phyloP scores from a whole-genome alignment of 1,140 invertebrate species.

The Belonocnema kinseyi region DNA sequence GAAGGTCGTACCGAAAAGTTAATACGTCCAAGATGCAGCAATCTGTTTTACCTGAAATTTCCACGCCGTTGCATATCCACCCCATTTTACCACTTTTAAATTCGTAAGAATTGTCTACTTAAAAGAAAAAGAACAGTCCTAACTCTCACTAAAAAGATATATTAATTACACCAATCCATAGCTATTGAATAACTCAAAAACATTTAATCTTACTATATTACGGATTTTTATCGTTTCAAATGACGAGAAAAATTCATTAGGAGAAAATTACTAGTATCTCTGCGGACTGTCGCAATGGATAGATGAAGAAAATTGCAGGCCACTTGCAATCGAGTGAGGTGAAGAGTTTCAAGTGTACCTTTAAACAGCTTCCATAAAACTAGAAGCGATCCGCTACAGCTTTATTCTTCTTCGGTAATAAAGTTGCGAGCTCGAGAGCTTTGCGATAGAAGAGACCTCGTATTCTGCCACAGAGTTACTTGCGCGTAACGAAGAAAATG shows the following conservation, averaged over 20 bases:
- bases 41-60: slow-evolving; percentile 35
- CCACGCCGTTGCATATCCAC: slow-evolving; percentile 37
- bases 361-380: slow-evolving; percentile 29
- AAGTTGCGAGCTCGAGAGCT: slow-evolving; percentile 20
- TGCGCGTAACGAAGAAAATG: slow-evolving; percentile 28
- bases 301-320: slow-evolving; percentile 17
- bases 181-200: too few relatives aligned
- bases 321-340: slow-evolving; percentile 24
- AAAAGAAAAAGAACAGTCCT: too few relatives aligned
- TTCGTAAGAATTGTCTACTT: slow-evolving; percentile 10
- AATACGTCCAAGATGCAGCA: slow-evolving; percentile 30
- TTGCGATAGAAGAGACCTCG: slow-evolving; percentile 27
- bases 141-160: too few relatives aligned
- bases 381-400: slow-evolving; percentile 30
- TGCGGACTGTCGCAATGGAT: not conserved
- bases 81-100: slow-evolving; percentile 26
- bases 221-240: not conserved
- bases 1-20: slow-evolving; percentile 33
- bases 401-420: slow-evolving; percentile 28
- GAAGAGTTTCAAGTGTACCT: slow-evolving; percentile 26
- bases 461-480: slow-evolving; percentile 25
- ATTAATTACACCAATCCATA: too few relatives aligned
- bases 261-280: not conserved
- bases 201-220: too few relatives aligned
- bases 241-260: not conserved